Evolutionary conservation across 2,797 vertebrate species (phyloP).

Genomic region (Mus spretus): DNA sequence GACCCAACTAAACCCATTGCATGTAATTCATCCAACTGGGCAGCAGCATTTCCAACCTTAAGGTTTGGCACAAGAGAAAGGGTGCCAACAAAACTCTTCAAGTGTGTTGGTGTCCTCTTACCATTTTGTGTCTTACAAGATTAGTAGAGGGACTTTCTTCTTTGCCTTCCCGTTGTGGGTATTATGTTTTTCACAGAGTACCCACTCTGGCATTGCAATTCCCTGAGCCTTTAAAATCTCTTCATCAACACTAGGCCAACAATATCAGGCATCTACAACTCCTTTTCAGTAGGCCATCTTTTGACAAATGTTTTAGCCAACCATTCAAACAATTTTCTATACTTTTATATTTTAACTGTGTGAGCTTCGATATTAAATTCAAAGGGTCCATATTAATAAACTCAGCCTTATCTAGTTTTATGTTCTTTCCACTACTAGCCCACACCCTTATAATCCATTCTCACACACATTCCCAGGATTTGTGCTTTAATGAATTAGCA

Average conservation of each 20-base stretch:
- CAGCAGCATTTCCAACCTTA: neutral
- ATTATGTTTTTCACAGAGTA: neutral
- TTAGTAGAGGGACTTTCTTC: neutral
- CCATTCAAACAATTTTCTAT: neutral
- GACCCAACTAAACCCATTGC: neutral
- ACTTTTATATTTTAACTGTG: neutral
- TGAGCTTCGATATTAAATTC: neutral
- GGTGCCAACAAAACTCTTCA: neutral
- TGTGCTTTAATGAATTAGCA: neutral
- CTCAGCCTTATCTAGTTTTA: neutral
- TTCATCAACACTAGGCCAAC: neutral
- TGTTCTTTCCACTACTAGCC: neutral
- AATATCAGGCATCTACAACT: neutral
- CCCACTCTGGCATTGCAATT: neutral
- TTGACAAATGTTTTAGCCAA: neutral
- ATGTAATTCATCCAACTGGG: neutral
- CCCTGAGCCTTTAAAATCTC: neutral
- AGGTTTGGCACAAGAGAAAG: neutral
- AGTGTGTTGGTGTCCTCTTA: neutral
- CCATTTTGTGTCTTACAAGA: neutral
- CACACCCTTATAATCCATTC: neutral
- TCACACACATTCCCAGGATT: neutral
- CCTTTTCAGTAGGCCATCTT: neutral
- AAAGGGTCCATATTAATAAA: neutral
- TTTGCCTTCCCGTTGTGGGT: neutral